Base-by-base conservation (phyloP, 2,888 invertebrate species). In the Coleophora flavipennella region DNA sequence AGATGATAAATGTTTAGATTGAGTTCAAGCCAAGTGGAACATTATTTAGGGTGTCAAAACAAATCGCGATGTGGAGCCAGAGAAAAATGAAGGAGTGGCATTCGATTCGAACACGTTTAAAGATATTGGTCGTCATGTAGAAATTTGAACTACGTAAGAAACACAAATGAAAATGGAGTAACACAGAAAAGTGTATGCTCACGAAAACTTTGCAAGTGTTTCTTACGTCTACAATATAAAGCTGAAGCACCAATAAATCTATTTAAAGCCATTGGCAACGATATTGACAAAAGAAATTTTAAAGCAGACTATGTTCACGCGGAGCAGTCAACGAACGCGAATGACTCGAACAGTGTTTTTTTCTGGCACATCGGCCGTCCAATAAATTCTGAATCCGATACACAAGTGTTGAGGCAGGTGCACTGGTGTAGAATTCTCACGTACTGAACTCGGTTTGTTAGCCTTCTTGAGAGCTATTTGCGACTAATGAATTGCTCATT, bases 401-500 rank as follows among this genome's bases (percentile, higher is more conserved):
- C 29, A 12, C 38, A 41, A 38, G 35, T 31, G 48, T 49, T 51
- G 45, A 46, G 47, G 47, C 62, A 64, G 62, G 58, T 65, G 60
- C 52, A 50, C 47, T 43, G 40, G 45, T 52, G 49, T 49, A 55
- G 51, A 50, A 59, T 68, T 72, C 71, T 63, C 70, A 68, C 67
- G 64, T 52, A 60, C 49, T 46, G 41, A 40, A 41, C 42, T 38
- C 36, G 40, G 53, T 62, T 56, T 59, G 62, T 61, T 61, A 64
- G 67, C 67, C 65, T 70, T 66, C 63, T 57, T 57, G 53, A 51
- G 55, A 61, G 63, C 64, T 59, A 54, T 55, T 56, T 58, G 50
- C 50, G 53, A 55, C 59, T 46, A 42, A 38, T 48, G 64, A 66
- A 67, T 62, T 64, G 59, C 57, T 64, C 56, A 66, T 69, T 74